Evolutionary conservation across 2,797 vertebrate species (phyloP).

Genomic region (Acanthopagrus latus): DNA sequence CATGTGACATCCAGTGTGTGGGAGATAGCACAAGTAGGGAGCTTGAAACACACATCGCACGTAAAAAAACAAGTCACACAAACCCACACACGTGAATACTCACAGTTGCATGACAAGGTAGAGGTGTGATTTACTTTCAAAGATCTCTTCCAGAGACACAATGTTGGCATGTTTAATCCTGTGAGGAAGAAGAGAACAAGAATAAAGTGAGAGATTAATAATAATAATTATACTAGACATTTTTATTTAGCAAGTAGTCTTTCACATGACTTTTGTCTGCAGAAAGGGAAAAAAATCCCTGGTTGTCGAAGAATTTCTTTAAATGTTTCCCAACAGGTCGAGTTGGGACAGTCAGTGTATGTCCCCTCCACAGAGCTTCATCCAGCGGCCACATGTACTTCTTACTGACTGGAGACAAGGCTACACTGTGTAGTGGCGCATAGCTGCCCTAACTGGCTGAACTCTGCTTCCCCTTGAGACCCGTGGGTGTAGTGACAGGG

Average conservation of each 20-base stretch:
- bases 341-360: slow-evolving; percentile 4
- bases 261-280: not conserved
- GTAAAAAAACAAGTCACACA: slow-evolving; percentile 28
- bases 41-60: slow-evolving; percentile 40
- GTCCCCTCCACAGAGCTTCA: not conserved
- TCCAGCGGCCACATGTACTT: slow-evolving; percentile 12
- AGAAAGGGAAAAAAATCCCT: not conserved
- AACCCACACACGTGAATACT: slow-evolving; percentile 80
- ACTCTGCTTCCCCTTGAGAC: slow-evolving; percentile 52
- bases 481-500: slow-evolving; percentile 46
- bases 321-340: not conserved
- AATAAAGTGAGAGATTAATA: not conserved
- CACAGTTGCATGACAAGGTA: slow-evolving; percentile 99
- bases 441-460: slow-evolving; percentile 59
- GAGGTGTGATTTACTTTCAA: slow-evolving; percentile 95
- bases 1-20: slow-evolving; percentile 64
- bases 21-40: slow-evolving; percentile 51
- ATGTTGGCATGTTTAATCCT: slow-evolving; percentile 99
- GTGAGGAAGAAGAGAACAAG: slow-evolving; percentile 51
- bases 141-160: slow-evolving; percentile 97
- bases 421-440: slow-evolving; percentile 31
- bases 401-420: slow-evolving; percentile 24
- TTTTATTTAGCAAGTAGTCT: slow-evolving; percentile 2
- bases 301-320: not conserved
- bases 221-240: not conserved